Evolutionary conservation across 1,140 invertebrate genomes (phyloP).

Genomic region (Lasioglossum baleicum): DNA sequence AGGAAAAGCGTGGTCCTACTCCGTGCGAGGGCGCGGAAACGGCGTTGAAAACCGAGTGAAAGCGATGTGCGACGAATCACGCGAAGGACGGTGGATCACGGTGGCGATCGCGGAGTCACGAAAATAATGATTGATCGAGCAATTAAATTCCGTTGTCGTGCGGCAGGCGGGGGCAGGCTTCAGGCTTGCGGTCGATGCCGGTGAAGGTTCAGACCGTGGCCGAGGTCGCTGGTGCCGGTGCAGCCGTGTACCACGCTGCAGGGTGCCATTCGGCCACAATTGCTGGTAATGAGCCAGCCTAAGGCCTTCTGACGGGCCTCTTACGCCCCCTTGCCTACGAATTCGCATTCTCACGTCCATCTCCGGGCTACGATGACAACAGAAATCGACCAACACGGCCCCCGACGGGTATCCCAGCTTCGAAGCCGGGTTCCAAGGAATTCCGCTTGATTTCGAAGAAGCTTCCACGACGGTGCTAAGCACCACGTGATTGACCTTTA

Average conservation of each 20-base stretch:
- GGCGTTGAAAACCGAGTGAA: not conserved
- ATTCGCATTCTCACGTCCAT: constrained; percentile 70
- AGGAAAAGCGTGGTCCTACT: too few relatives aligned
- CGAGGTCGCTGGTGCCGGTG: constrained; percentile 53
- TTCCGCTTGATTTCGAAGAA: constrained; percentile 56
- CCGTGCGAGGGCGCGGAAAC: too few relatives aligned
- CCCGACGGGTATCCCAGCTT: constrained; percentile 27
- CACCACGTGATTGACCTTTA: constrained; percentile 31
- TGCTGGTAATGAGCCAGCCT: constrained; percentile 78
- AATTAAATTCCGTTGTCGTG: constrained; percentile 79
- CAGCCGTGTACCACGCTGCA: constrained; percentile 67
- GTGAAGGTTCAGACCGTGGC: constrained; percentile 44
- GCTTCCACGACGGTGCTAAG: constrained; percentile 17
- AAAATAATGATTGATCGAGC: constrained; percentile 78
- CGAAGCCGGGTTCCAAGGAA: constrained; percentile 46
- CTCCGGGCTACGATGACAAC: constrained; percentile 58
- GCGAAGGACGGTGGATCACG: constrained; percentile 37
- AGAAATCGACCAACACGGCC: constrained; percentile 60
- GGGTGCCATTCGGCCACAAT: constrained; percentile 75
- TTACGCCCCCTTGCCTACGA: constrained; percentile 62
- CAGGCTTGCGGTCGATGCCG: constrained; percentile 47
- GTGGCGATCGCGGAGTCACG: constrained; percentile 54
- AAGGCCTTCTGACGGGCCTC: constrained; percentile 65
- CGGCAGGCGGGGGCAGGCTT: constrained; percentile 56
- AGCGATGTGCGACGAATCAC: not conserved